A percentile compares a stretch with the other conserved stretches of the same genome.
These are phyloP conservation scores for Bos indicus DNA, from an alignment of 2,113 vertebrate species.

Conservation along the genomic window DNA sequence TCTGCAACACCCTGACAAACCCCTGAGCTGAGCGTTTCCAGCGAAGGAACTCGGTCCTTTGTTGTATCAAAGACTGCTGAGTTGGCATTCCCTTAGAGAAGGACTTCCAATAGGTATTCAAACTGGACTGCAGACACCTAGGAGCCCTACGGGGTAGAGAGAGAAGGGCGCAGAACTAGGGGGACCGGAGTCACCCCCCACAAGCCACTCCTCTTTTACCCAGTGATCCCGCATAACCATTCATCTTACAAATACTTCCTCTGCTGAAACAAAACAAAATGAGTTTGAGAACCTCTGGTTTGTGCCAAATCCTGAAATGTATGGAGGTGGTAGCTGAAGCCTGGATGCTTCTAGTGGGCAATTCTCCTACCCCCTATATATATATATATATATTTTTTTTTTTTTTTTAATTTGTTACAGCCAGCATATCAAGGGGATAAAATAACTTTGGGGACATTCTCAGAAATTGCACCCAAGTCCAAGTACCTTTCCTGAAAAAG, in stretches of 20 bases:
- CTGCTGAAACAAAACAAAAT: constrained; percentile 18
- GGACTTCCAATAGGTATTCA: not conserved
- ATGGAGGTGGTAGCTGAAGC: not conserved
- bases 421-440: not conserved
- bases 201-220: not conserved
- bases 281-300: constrained; percentile 4
- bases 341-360: not conserved
- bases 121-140: not conserved
- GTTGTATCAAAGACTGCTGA: not conserved
- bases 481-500: not conserved
- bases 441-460: not conserved
- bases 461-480: not conserved
- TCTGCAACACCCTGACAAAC: not conserved
- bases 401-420: not conserved
- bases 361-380: not conserved
- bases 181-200: not conserved
- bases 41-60: not conserved
- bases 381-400: no score
- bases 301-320: constrained; percentile 26
- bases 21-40: not conserved
- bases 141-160: rapidly evolving
- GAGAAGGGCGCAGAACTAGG: rapidly evolving
- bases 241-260: constrained; percentile 23
- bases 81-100: not conserved
- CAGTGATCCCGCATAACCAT: constrained; percentile 9